Evolutionary conservation across 2,113 vertebrate genomes (phyloP).

Genomic region (Lepus americanus): DNA sequence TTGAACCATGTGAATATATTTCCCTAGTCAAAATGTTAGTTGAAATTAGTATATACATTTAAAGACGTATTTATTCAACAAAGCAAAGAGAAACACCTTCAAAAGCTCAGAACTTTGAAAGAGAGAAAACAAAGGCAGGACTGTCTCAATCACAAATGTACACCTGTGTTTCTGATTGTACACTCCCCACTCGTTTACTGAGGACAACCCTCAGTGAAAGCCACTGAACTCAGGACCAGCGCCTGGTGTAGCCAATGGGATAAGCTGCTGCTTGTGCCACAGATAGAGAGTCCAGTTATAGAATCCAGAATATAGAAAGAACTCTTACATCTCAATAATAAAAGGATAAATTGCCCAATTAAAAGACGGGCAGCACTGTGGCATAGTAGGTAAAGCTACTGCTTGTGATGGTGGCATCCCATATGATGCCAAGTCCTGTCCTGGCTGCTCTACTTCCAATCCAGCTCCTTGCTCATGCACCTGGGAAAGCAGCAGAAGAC

Average conservation of each 20-base stretch:
- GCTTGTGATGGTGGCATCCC: too few relatives aligned
- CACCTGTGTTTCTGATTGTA: not conserved
- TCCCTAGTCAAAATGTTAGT: not conserved
- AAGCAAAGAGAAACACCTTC: not conserved
- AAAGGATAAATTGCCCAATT: conserved; percentile 33
- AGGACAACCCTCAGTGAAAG: not conserved
- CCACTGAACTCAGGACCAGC: not conserved
- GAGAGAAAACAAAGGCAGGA: not conserved
- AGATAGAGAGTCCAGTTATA: not conserved
- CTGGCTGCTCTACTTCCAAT: too few relatives aligned
- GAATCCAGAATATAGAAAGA: not conserved
- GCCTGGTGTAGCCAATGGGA: not conserved
- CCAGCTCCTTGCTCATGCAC: too few relatives aligned
- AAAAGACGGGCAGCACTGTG: not conserved
- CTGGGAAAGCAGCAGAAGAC: too few relatives aligned
- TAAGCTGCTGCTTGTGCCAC: not conserved
- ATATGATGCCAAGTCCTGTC: too few relatives aligned
- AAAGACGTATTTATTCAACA: not conserved
- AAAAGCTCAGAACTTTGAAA: not conserved
- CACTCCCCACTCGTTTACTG: not conserved
- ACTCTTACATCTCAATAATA: not conserved
- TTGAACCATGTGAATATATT: not conserved
- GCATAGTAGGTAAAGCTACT: too few relatives aligned
- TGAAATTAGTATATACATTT: conserved; percentile 31
- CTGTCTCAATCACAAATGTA: not conserved